A percentile compares a stretch with the other conserved stretches of the same genome.
Conservation (phyloP, 2,113 vertebrate species). For the Menidia beryllina region DNA sequence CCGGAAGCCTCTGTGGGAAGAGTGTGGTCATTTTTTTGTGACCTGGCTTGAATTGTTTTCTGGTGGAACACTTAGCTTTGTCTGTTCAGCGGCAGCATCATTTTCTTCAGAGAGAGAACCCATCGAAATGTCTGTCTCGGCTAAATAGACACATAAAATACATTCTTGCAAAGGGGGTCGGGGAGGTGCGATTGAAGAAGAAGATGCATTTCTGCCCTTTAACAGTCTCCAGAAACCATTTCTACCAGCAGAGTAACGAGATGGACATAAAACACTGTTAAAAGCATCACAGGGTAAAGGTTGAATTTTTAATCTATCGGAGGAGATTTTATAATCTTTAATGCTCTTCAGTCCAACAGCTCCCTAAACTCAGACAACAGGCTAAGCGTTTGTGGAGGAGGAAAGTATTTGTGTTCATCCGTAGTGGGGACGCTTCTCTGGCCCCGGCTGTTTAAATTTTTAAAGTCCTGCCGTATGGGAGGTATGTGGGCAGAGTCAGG, state of each 20-base stretch:
- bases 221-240: background rate
- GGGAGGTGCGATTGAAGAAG: background rate
- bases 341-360: background rate
- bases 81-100: background rate
- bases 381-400: conserved; percentile 6
- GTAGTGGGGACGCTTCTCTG: background rate
- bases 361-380: conserved; percentile 19
- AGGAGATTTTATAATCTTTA: background rate
- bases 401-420: no score
- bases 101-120: background rate
- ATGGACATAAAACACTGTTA: background rate
- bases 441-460: conserved; percentile 3
- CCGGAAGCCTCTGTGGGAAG: background rate
- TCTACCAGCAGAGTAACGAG: background rate
- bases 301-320: background rate
- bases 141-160: conserved; percentile 6
- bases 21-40: background rate
- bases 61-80: background rate
- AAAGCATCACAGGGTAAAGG: background rate
- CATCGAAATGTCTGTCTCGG: background rate
- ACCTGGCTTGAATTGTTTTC: background rate
- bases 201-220: conserved; percentile 1
- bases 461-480: conserved; percentile 7
- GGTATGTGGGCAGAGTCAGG: conserved; percentile 12
- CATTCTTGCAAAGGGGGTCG: background rate